Percentiles rank a stretch among this genome's conserved stretches.
phyloP scores from a whole-genome alignment of 2,797 vertebrate genomes.

The Masticophis lateralis region DNA sequence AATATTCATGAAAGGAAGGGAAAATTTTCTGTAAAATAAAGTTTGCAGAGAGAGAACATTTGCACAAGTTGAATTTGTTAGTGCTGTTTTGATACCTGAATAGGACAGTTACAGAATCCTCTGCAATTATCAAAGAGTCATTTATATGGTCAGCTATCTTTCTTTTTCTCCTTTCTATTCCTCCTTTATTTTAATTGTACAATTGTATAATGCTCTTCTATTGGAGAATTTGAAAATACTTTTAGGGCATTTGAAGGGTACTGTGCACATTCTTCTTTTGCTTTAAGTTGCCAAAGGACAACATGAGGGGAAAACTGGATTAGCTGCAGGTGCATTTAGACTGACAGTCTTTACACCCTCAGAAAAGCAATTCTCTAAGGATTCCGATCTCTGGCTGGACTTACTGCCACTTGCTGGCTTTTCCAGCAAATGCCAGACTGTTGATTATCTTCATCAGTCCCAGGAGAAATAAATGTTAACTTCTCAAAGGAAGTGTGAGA shows the following conservation, averaged over 20 bases:
- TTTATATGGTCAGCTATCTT: neutral
- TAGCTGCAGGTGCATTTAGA: neutral
- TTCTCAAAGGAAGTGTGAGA: neutral
- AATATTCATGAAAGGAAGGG: neutral
- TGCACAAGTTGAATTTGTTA: neutral
- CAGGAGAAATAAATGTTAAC: neutral
- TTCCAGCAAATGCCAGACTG: neutral
- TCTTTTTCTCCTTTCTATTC: neutral
- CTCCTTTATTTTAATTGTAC: neutral
- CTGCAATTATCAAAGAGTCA: neutral
- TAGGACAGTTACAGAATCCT: neutral
- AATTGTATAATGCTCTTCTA: neutral
- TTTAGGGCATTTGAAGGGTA: neutral
- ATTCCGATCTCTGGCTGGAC: neutral
- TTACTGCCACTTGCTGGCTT: neutral
- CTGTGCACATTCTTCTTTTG: neutral
- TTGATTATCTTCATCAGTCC: neutral
- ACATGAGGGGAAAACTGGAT: neutral
- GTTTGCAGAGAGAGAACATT: neutral
- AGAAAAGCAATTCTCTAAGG: neutral
- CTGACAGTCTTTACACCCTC: neutral
- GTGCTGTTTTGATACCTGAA: neutral
- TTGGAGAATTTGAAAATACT: neutral
- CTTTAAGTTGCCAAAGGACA: neutral
- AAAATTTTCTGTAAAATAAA: neutral